phyloP scores from a whole-genome alignment of 2,797 vertebrate species.

The Crenuchus spilurus region DNA sequence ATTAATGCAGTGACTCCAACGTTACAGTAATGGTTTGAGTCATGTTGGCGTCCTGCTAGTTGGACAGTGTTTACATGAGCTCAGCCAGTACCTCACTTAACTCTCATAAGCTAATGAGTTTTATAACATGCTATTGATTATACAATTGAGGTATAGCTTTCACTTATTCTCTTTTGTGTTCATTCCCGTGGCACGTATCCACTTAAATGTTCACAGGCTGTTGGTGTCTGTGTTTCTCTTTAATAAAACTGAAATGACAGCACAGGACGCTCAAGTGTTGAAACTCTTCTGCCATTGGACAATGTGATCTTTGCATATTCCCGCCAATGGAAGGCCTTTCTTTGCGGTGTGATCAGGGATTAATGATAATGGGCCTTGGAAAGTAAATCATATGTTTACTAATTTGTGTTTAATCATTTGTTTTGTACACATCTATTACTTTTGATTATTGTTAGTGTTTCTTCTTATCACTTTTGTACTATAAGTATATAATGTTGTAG shows the following conservation, averaged over 20 bases:
- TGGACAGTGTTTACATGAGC: not conserved
- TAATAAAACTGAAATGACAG: conserved; percentile 25
- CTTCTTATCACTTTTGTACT: too few relatives aligned
- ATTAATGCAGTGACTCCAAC: not conserved
- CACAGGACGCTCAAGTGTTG: not conserved
- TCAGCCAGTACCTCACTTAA: not conserved
- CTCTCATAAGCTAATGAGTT: not conserved
- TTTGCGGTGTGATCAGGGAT: not conserved
- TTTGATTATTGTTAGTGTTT: too few relatives aligned
- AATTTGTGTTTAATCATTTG: too few relatives aligned
- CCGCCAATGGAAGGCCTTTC: not conserved
- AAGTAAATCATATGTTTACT: too few relatives aligned
- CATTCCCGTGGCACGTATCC: not conserved
- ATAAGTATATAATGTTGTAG: too few relatives aligned
- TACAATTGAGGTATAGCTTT: not conserved
- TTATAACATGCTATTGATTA: not conserved
- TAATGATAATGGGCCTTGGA: too few relatives aligned
- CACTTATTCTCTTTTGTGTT: not conserved
- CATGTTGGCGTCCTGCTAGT: not conserved
- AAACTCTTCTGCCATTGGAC: not conserved
- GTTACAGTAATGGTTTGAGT: conserved; percentile 13
- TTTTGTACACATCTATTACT: too few relatives aligned
- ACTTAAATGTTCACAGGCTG: not conserved
- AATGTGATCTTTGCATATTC: conserved; percentile 3
- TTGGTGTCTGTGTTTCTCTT: conserved; percentile 1